Base-by-base conservation (phyloP, 2,113 vertebrate genomes). In the Furnarius figulus region DNA sequence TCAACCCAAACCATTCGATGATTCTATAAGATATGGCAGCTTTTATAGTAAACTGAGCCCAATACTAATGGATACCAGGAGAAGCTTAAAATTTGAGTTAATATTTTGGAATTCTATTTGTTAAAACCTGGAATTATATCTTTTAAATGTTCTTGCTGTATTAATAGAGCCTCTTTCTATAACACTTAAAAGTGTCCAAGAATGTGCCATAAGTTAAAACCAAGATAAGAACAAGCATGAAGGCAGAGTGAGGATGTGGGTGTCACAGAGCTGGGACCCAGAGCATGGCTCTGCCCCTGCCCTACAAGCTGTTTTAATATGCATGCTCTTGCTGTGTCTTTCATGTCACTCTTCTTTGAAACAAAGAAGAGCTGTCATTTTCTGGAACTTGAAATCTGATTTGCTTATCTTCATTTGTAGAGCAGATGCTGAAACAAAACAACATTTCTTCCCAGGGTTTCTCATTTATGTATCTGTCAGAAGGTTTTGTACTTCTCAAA, bases 371-470 rank as follows among this genome's bases (percentile, higher is more conserved):
- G 11, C 61, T 87, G 52, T 90, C 78, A 77, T 37, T 91, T 94
- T 80, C 59, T 84, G 61, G 39, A 84, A 44, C 75, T 56, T 59
- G 68, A 68, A 85, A 82, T 92, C 55, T 85, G 39, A 8, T 65
- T 50, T 90, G 37, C 71, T 91, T 94, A 53, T 95, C 73, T 88
- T 88, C 75, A 46, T 92, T 90, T 85, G 66, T 62, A 88, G 72
- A 91, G 75, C 92, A 95, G 92, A 87, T 83, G 79, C 85, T 83
- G 95, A 83, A 96, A 93, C 47, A 47, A 74, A 93, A 52, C 71
- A 95, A 37, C 86, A n/a, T 89, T 92, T 92, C 83, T 93, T 95
- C 78, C 33, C 33, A 25, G 62, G 50, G 40, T 83, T 93, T 94
- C 88, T 93, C 85, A 73, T 52, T 93, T 93, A 56, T 66, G 31